These are phyloP conservation scores for Podocnemis expansa DNA, from an alignment of 2,113 vertebrate species.

Conservation along the genomic window DNA sequence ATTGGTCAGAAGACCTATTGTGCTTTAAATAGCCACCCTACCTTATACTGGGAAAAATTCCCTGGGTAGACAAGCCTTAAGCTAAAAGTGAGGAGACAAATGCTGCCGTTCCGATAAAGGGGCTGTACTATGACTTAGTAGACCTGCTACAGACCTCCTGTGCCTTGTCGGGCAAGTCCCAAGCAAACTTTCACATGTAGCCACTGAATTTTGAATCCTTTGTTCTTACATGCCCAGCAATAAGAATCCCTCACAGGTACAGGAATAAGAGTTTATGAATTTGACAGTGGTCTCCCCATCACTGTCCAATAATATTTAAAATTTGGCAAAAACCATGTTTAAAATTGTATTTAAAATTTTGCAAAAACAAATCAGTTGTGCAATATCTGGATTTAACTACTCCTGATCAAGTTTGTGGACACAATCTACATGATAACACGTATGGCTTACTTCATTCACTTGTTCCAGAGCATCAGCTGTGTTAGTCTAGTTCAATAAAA, in stretches of 20 bases:
- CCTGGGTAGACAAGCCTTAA: not conserved
- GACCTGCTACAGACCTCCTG: not conserved
- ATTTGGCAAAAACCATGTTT: not conserved
- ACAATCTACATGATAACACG: not conserved
- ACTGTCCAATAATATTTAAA: not conserved
- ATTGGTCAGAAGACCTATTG: not conserved
- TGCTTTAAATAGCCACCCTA: not conserved
- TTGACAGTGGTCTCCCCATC: not conserved
- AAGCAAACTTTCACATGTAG: fast-evolving
- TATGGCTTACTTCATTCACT: fast-evolving
- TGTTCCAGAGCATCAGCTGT: too few species aligned
- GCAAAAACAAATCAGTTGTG: not conserved
- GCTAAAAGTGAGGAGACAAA: fast-evolving
- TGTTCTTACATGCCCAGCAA: not conserved
- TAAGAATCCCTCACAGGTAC: fast-evolving
- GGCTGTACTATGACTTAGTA: not conserved
- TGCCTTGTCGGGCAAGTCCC: not conserved
- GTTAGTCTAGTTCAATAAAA: too few species aligned
- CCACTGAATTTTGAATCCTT: fast-evolving
- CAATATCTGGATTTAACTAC: not conserved
- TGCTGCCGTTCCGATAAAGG: not conserved
- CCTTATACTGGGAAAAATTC: not conserved
- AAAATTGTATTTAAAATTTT: too few species aligned
- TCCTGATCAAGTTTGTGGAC: not conserved
- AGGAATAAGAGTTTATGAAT: fast-evolving